Evolutionary conservation across 2,888 invertebrate species (phyloP).

Genomic region (Calephelis perditalis): DNA sequence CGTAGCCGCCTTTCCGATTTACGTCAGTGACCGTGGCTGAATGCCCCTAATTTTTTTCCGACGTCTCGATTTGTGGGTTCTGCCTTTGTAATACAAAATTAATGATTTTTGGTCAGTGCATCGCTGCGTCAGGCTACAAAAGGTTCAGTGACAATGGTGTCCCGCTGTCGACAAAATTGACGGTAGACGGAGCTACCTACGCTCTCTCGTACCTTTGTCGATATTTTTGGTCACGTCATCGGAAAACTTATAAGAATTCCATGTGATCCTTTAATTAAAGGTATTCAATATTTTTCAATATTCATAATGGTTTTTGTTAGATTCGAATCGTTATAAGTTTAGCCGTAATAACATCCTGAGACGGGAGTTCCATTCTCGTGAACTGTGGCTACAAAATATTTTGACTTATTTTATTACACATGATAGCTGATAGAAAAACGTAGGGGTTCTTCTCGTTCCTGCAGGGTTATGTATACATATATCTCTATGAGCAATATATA

Average conservation of each 20-base stretch:
- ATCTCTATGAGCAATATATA: no score
- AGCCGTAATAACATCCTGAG: no score
- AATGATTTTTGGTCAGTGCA: conserved; percentile 76
- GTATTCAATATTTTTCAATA: conserved; percentile 23
- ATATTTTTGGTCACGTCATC: conserved; percentile 67
- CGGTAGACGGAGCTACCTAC: conserved; percentile 68
- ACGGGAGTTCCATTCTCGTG: no score
- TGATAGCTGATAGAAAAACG: no score
- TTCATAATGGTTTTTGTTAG: conserved; percentile 13
- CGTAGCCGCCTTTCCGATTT: conserved; percentile 45
- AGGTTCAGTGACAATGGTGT: conserved; percentile 67
- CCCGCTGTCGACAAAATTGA: conserved; percentile 75
- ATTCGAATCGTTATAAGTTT: no score
- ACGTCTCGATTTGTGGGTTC: conserved; percentile 73
- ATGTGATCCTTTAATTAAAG: conserved; percentile 52
- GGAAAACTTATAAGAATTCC: conserved; percentile 58
- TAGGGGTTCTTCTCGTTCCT: no score
- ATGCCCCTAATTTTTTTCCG: conserved; percentile 68
- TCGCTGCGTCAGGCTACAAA: conserved; percentile 62
- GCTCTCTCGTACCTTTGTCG: conserved; percentile 60
- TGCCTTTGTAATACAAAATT: conserved; percentile 76
- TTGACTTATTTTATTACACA: no score
- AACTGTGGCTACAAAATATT: no score
- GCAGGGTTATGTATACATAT: no score
- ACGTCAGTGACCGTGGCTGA: conserved; percentile 68